phyloP scores from a whole-genome alignment of 2,113 vertebrate species.

The Conger conger region DNA sequence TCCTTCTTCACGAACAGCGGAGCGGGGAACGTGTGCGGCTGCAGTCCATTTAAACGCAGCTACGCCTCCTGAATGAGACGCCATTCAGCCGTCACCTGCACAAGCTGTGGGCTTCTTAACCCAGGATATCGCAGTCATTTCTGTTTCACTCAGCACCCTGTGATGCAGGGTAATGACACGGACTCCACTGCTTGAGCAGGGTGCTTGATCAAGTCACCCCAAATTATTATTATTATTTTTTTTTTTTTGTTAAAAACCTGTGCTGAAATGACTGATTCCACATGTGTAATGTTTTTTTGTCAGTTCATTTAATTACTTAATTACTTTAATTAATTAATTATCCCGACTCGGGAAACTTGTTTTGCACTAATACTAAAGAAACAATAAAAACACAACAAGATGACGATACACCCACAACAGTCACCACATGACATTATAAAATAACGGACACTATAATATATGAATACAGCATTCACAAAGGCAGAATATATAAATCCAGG shows the following conservation, averaged over 20 bases:
- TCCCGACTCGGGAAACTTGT: no score
- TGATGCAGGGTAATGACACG: neutral
- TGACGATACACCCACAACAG: no score
- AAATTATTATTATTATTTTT: no score
- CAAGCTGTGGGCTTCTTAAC: conserved; percentile 36
- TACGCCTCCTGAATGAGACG: conserved; percentile 70
- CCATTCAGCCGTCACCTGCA: conserved; percentile 68
- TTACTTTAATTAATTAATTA: no score
- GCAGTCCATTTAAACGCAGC: conserved; percentile 69
- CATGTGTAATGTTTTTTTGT: neutral
- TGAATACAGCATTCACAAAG: no score
- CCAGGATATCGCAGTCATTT: neutral
- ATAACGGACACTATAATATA: no score
- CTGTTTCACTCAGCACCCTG: neutral
- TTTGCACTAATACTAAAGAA: no score
- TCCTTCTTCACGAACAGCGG: conserved; percentile 67
- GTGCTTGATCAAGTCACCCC: no score
- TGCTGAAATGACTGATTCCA: neutral
- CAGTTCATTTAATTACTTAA: no score
- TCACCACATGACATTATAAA: no score
- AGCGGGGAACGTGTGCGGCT: conserved; percentile 63
- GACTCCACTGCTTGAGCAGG: neutral
- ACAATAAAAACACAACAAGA: no score
- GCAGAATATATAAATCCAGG: conserved; percentile 3
- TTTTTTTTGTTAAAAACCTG: no score